A percentile compares a stretch with the other conserved stretches of the same genome.
Conservation (phyloP, 2,113 vertebrate species). For the Chionis minor region DNA sequence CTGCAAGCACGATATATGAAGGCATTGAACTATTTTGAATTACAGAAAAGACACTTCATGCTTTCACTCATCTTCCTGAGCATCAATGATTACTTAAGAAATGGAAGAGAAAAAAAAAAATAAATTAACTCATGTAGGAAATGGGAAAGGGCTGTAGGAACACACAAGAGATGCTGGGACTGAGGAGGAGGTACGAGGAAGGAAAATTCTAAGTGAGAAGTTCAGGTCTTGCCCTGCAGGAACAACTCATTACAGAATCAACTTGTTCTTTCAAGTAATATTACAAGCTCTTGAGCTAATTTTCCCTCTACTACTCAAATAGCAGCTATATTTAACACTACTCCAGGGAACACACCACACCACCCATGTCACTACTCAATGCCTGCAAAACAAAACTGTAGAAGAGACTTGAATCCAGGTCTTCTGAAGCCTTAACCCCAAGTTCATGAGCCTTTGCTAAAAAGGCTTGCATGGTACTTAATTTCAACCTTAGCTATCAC, state of each 20-base stretch:
- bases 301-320: not conserved
- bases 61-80: not conserved
- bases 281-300: not conserved
- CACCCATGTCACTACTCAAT: not conserved
- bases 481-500: not conserved
- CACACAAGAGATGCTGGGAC: not conserved
- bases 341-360: not conserved
- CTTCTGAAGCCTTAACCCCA: not conserved
- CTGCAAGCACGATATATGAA: not conserved
- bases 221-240: not conserved
- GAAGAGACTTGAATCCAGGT: not conserved
- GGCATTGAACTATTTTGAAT: not conserved
- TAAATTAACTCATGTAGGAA: not conserved
- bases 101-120: not conserved
- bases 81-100: not conserved
- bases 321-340: not conserved
- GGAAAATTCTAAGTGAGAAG: not conserved
- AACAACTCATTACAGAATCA: not conserved
- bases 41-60: not conserved
- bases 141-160: not conserved
- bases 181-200: not conserved
- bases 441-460: not conserved
- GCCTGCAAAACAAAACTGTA: not conserved
- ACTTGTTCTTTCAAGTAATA: not conserved
- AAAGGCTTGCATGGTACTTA: not conserved